Conservation (phyloP, 2,797 vertebrate species). For the Notolepis coatsorum region DNA sequence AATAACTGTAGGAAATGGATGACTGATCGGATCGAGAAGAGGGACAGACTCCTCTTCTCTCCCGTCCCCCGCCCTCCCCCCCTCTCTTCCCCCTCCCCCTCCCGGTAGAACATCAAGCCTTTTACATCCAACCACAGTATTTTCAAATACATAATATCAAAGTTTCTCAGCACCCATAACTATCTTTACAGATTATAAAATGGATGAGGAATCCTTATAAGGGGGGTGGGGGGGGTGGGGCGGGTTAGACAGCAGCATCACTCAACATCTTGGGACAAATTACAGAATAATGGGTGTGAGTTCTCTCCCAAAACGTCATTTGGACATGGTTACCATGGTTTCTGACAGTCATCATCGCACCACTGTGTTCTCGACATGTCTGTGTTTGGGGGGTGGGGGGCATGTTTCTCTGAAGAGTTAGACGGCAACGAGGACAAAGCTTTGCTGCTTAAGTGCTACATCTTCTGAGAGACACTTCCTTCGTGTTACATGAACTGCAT, state of each 20-base stretch:
- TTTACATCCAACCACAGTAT: constrained; percentile 71
- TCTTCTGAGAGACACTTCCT: constrained; percentile 86
- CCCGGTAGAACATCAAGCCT: constrained; percentile 71
- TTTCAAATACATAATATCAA: constrained; percentile 78
- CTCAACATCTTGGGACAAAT: constrained; percentile 85
- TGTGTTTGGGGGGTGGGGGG: constrained; percentile 48
- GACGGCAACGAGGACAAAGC: constrained; percentile 88
- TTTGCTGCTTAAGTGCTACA: constrained; percentile 86
- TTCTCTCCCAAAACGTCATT: constrained; percentile 69
- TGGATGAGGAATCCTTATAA: constrained; percentile 75
- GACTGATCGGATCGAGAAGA: constrained; percentile 82
- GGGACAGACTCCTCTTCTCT: constrained; percentile 56
- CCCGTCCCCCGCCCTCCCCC: constrained; percentile 12
- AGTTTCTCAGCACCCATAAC: constrained; percentile 74
- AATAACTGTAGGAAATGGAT: constrained; percentile 84
- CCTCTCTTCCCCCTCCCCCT: constrained; percentile 35
- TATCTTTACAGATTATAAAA: constrained; percentile 78
- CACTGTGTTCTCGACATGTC: constrained; percentile 78
- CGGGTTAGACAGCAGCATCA: constrained; percentile 82
- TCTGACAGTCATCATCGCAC: constrained; percentile 68
- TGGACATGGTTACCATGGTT: constrained; percentile 73
- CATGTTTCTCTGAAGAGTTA: constrained; percentile 86
- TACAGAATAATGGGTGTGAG: constrained; percentile 79
- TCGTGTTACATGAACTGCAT: constrained; percentile 99
- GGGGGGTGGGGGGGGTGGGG: constrained; percentile 22